phyloP scores from a whole-genome alignment of 2,888 invertebrate genomes.

The Liposcelis brunnea region DNA sequence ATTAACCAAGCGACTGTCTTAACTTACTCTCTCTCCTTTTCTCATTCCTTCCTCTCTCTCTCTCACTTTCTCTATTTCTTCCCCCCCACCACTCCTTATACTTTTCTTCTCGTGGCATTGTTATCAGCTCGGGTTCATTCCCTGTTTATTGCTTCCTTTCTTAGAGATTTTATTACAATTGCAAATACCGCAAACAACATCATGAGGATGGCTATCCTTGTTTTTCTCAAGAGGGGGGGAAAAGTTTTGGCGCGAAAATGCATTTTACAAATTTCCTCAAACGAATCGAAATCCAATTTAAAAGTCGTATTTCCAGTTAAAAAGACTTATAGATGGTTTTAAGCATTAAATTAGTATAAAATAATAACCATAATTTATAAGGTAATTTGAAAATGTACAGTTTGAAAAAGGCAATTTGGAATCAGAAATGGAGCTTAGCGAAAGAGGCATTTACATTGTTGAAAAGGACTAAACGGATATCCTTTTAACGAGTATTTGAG shows the following conservation, averaged over 20 bases:
- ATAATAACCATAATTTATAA: constrained; percentile 9
- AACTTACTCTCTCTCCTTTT: constrained; percentile 5
- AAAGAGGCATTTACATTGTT: background rate
- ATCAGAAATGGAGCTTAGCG: constrained; percentile 7
- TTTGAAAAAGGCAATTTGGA: constrained; percentile 10
- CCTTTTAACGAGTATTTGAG: background rate
- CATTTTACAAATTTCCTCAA: too few species aligned
- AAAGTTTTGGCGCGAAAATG: too few species aligned
- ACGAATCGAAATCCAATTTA: too few species aligned
- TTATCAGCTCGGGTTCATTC: too few species aligned
- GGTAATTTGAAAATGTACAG: constrained; percentile 8
- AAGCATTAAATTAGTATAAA: constrained; percentile 9
- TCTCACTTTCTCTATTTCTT: constrained; percentile 3
- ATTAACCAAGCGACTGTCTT: too few species aligned
- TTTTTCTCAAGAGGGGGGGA: too few species aligned
- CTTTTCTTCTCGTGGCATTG: background rate
- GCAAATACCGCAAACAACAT: too few species aligned
- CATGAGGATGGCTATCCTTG: too few species aligned
- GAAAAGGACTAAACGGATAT: background rate
- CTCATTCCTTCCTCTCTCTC: background rate
- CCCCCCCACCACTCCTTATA: background rate
- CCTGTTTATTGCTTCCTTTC: too few species aligned
- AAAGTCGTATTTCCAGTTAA: too few species aligned
- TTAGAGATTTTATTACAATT: too few species aligned
- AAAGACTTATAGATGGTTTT: background rate